phyloP scores from a whole-genome alignment of 2,113 vertebrate species.

The Collichthys lucidus region DNA sequence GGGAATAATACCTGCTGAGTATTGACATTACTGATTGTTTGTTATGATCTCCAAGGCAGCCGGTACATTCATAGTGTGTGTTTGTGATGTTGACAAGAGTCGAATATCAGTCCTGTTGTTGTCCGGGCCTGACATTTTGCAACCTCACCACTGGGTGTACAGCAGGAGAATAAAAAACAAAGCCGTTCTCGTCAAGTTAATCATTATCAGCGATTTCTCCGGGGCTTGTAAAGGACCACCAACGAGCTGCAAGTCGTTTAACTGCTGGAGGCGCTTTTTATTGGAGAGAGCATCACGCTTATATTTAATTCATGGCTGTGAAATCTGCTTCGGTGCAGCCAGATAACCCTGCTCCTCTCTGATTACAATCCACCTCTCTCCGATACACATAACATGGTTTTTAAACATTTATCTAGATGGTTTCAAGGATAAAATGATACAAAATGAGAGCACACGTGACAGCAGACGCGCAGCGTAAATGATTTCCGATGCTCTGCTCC shows the following conservation, averaged over 20 bases:
- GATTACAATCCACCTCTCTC: background rate
- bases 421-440: background rate
- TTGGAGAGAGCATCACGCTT: conserved; percentile 1
- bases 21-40: conserved; percentile 65
- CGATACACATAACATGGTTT: background rate
- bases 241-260: conserved; percentile 1
- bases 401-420: background rate
- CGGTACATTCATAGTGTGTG: conserved; percentile 49
- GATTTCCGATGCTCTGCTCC: background rate
- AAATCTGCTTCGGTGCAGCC: conserved; percentile 32
- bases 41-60: conserved; percentile 64
- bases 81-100: conserved; percentile 56
- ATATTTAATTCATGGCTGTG: conserved; percentile 53
- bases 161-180: conserved; percentile 1
- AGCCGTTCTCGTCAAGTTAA: conserved; percentile 37
- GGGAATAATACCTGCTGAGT: conserved; percentile 44
- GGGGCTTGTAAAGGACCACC: conserved; percentile 23
- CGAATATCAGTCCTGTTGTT: conserved; percentile 65
- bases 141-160: background rate
- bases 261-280: conserved; percentile 26
- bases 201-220: conserved; percentile 45
- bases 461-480: background rate
- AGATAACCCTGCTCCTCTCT: conserved; percentile 11
- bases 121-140: conserved; percentile 31
- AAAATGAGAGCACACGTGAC: background rate